Conservation (phyloP, 2,113 vertebrate genomes). For the Tachuris rubrigastra region DNA sequence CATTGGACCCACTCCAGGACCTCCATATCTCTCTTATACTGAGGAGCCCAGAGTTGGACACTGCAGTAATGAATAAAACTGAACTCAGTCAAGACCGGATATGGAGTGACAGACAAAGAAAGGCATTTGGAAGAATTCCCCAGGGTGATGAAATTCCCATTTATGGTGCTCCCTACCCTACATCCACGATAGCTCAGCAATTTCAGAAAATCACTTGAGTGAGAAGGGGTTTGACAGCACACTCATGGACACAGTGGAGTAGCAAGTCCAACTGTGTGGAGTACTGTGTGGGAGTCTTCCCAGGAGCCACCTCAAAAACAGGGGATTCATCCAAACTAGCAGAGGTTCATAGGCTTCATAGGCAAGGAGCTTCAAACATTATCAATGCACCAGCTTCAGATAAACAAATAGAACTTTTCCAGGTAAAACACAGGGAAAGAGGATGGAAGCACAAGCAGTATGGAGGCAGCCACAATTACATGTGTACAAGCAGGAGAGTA, state of each 20-base stretch:
- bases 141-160: background rate
- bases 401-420: background rate
- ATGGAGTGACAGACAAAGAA: background rate
- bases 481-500: background rate
- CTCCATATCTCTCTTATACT: background rate
- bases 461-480: background rate
- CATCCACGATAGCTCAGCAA: background rate
- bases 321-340: background rate
- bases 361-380: background rate
- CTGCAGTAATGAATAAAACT: background rate
- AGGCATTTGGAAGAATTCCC: background rate
- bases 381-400: rapidly evolving
- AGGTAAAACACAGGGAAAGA: background rate
- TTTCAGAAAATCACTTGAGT: background rate
- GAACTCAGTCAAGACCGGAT: background rate
- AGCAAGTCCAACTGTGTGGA: background rate
- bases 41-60: background rate
- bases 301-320: background rate
- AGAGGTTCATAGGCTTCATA: background rate
- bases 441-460: background rate
- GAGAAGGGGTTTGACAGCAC: background rate
- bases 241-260: background rate
- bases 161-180: background rate
- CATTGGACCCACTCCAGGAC: background rate
- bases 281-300: background rate